Evolutionary conservation across 2,797 vertebrate species (phyloP), one percentile per base, ranked within the genome.

Genomic region (Echiichthys vipera): DNA sequence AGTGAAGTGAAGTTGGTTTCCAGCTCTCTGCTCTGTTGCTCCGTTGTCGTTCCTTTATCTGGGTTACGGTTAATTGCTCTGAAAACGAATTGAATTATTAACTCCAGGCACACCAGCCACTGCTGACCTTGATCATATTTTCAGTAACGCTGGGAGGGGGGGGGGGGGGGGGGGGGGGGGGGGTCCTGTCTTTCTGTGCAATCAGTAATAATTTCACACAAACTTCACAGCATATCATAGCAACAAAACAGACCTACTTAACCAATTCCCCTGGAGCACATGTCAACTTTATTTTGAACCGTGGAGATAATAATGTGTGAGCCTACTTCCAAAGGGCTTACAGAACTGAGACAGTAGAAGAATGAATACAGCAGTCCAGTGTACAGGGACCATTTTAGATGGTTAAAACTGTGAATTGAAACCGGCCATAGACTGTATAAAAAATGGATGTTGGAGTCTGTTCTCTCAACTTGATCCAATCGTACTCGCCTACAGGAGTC

Each of bases 21-120:
- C 2, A 46, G 43, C 51, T 18, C 50, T 58, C 57, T 68, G 62
- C 63, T 71, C 67, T 59, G 61, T 62, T 42, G 50, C 47, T 72
- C 61, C 55, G 58, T 65, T 76, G 65, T 56, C 6, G 4, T 71
- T 62, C 51, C 65, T 78, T 83, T 87, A 88, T 90, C 85, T 88
- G 75, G 87, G 83, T 89, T 87, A 71, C 72, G 68, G 22, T 77
- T 87, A 83, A 89, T 81, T 84, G 74, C 65, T 71, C 45, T 61
- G 62, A 78, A 78, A 58, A 65, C 59, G 74, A 46, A 63, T 53
- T 34, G 64, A 78, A 72, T 65, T 40, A 49, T 71, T 67, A 77
- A 78, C 77, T 67, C 34, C 70, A 30, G 78, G 78, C 67, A 17
- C 54, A 65, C n/a, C 73, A 64, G 5, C 68, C 70, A 66, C 75